These are phyloP conservation scores for Spodoptera frugiperda DNA, from an alignment of 1,140 invertebrate genomes.

Conservation along the genomic window DNA sequence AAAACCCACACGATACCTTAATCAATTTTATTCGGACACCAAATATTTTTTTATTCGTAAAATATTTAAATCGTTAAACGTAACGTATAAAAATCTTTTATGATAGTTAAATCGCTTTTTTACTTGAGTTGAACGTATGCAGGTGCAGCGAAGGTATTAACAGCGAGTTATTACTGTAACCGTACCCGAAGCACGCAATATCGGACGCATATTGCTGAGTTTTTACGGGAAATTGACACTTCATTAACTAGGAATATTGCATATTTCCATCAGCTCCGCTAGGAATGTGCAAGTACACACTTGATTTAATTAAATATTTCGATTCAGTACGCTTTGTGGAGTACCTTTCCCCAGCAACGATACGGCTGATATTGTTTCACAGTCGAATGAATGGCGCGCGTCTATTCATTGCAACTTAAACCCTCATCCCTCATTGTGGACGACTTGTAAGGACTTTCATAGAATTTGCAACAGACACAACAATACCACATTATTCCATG, in stretches of 20 bases:
- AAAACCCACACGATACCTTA: no score
- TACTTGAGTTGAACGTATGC: neutral
- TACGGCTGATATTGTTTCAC: neutral
- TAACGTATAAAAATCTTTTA: no score
- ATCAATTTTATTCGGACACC: no score
- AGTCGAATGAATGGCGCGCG: neutral
- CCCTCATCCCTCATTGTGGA: neutral
- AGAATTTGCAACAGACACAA: neutral
- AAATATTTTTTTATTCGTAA: no score
- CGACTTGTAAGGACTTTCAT: neutral
- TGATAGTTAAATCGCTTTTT: no score
- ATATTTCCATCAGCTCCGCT: no score
- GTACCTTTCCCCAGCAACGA: neutral
- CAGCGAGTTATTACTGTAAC: conserved; percentile 1
- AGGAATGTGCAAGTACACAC: no score
- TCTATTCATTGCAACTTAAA: neutral
- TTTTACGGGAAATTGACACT: conserved; percentile 2
- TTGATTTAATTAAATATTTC: no score
- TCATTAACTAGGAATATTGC: conserved; percentile 2
- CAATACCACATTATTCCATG: neutral
- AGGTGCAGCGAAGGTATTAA: neutral
- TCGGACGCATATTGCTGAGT: neutral
- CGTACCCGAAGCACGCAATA: neutral
- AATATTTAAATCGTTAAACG: no score
- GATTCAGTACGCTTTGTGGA: neutral